phyloP scores from a whole-genome alignment of 2,797 vertebrate species.

The Enteromius unitaeniatus region DNA sequence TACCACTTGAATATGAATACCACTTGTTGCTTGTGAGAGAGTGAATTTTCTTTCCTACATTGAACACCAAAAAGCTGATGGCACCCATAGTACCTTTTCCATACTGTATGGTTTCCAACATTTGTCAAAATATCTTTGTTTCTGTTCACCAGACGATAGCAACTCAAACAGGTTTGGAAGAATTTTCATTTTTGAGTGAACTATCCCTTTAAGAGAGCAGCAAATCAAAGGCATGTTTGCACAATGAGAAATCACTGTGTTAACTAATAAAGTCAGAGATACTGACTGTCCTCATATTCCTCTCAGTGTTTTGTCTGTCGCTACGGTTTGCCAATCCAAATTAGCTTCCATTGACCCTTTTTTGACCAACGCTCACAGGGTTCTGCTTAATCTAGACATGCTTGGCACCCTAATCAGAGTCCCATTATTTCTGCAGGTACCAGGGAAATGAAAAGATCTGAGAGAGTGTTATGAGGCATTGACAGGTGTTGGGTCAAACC shows the following conservation, averaged over 20 bases:
- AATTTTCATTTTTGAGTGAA: neutral
- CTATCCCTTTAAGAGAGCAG: neutral
- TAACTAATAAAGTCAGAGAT: conserved; percentile 21
- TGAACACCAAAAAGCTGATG: neutral
- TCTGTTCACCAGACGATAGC: neutral
- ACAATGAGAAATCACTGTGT: neutral
- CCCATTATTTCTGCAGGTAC: conserved; percentile 33
- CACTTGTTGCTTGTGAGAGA: too few species aligned
- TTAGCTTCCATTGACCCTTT: conserved; percentile 66
- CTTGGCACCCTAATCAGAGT: conserved; percentile 44
- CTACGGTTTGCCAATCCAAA: conserved; percentile 67
- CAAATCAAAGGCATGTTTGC: neutral
- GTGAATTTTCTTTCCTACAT: neutral
- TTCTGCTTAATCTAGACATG: conserved; percentile 58
- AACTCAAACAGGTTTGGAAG: neutral
- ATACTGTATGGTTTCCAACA: neutral
- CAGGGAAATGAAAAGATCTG: conserved; percentile 24
- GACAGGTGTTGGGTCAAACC: conserved; percentile 8
- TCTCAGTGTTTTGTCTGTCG: conserved; percentile 66
- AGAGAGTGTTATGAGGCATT: conserved; percentile 32
- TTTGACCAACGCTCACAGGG: conserved; percentile 44
- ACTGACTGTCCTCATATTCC: conserved; percentile 53
- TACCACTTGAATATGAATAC: too few species aligned
- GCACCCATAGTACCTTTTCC: neutral
- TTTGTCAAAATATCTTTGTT: neutral